Evolutionary conservation across 1,140 invertebrate genomes (phyloP), one percentile per base, ranked within the genome.

Genomic region (Polypedilum vanderplanki): DNA sequence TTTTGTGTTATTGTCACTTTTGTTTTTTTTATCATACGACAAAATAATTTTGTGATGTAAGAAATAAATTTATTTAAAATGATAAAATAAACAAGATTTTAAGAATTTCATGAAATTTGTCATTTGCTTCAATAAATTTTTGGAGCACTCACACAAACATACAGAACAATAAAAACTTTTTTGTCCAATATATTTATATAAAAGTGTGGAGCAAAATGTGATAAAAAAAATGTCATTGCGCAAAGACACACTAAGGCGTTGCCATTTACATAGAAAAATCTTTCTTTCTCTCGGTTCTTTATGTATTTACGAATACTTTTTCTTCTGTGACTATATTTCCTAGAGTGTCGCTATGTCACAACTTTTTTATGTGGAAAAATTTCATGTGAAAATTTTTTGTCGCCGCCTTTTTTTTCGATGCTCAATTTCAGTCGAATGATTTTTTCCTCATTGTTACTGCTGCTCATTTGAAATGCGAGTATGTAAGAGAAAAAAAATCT

Each of bases 191-290:
- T 33, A 33, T 3, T 3, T 3, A 33, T 33, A 33, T 33, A 57
- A 57, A n/a, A 15, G 3, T 57, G 10, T 57, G 9, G 46, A 57
- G 12, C 46, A 57, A 15, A 15, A n/a, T 57, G 46, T 57, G 46
- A 70, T 20, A 70, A 70, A 70, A 70, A 70, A 70, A 22, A 70
- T 70, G 65, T 70, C 65, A 70, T 18, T 70, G 65, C 65, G 65
- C 65, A 70, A 70, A 70, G 65, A 18, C 17, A 57, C 10, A 20
- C 65, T 22, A 70, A 70, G 65, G 65, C 65, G 65, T 70, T 70
- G 20, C 65, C 65, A 20, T 70, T 57, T 57, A 57, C 46, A 57
- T 57, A 57, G 46, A 15, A 57, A 57, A 57, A 57, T 57, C 46
- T 57, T n/a, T n/a, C n/a, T 57, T 12, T 57, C 46, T 57, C 46